Conservation (phyloP, 2,113 vertebrate genomes). For the Machaerirhynchus nigripectus region DNA sequence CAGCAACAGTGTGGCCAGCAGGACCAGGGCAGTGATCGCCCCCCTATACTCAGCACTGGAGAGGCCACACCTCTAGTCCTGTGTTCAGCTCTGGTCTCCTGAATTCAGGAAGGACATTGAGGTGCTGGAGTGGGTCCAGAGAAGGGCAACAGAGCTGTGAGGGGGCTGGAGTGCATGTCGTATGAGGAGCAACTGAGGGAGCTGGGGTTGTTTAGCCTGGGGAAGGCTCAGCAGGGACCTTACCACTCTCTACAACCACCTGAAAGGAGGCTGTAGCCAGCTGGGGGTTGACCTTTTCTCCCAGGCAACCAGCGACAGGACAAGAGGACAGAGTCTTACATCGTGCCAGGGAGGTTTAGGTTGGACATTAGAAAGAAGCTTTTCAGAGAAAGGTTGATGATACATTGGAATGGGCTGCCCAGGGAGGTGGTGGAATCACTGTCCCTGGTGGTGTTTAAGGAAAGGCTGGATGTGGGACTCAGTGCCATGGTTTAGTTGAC, state of each 20-base stretch:
- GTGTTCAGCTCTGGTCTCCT: not conserved
- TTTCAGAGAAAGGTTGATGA: not conserved
- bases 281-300: rapidly evolving
- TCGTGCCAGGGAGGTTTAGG: not conserved
- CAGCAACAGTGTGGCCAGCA: not conserved
- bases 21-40: not conserved
- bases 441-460: not conserved
- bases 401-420: not conserved
- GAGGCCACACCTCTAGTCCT: not conserved
- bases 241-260: not conserved
- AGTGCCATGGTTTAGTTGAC: not conserved
- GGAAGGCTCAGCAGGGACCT: not conserved
- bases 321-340: not conserved
- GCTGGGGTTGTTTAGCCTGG: no score
- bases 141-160: not conserved
- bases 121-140: not conserved
- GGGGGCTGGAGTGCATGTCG: not conserved
- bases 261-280: not conserved
- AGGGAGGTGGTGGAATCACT: not conserved
- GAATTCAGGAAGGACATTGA: not conserved
- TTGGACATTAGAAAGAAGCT: not conserved
- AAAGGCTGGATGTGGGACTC: not conserved
- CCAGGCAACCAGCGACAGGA: not conserved
- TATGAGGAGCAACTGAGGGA: not conserved
- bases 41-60: not conserved